Conservation (phyloP, 2,113 vertebrate genomes). For the Meleagris gallopavo region DNA sequence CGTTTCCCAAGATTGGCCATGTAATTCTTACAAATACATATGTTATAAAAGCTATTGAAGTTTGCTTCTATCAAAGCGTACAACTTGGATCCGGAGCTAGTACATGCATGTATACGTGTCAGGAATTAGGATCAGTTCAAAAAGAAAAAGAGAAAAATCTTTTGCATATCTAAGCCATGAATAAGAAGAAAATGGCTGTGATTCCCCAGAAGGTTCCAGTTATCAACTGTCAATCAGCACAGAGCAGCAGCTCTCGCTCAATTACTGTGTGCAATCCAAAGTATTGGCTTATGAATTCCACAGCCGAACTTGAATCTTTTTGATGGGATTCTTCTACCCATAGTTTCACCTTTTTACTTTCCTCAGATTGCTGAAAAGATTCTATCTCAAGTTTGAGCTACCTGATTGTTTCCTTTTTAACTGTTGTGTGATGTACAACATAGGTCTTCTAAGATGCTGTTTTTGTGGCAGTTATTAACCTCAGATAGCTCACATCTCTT, state of each 20-base stretch:
- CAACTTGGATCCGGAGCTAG: neutral
- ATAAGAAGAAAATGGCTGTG: neutral
- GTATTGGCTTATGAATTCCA: neutral
- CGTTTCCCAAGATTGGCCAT: constrained; percentile 31
- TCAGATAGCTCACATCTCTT: neutral
- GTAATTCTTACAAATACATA: constrained; percentile 31
- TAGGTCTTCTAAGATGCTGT: neutral
- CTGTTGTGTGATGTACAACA: neutral
- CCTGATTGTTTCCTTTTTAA: neutral
- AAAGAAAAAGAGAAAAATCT: neutral
- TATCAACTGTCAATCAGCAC: neutral
- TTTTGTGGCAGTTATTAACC: neutral
- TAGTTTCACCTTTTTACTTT: neutral
- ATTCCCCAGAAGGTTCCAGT: neutral
- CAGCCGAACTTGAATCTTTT: neutral
- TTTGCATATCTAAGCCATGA: neutral
- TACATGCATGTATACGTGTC: neutral
- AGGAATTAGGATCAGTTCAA: neutral
- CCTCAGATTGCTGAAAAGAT: neutral
- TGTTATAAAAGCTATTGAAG: neutral
- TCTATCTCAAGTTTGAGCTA: neutral
- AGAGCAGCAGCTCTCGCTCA: neutral
- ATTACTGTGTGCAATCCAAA: neutral
- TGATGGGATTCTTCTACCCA: neutral
- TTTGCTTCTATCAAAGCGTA: constrained; percentile 24